phyloP scores from a whole-genome alignment of 1,140 invertebrate genomes.

The Ceratoteleas bidentatus region DNA sequence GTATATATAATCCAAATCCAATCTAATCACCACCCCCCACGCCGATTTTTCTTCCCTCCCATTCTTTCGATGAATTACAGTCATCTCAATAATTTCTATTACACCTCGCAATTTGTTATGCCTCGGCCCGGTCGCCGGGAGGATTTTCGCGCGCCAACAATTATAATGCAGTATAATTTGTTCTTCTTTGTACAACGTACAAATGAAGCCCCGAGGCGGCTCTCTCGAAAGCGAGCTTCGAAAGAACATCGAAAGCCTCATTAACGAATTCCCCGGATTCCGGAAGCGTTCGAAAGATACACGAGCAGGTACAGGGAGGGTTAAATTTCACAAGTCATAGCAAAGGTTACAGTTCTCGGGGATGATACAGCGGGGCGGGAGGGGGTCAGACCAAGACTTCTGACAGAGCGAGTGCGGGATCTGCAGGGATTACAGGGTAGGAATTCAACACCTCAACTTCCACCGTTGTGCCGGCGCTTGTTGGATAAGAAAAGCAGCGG shows the following conservation, averaged over 20 bases:
- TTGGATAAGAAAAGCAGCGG: constrained; percentile 56
- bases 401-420: constrained; percentile 26
- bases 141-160: constrained; percentile 55
- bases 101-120: constrained; percentile 47
- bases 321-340: constrained; percentile 66
- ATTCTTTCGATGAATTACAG: constrained; percentile 21
- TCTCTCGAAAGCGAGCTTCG: constrained; percentile 49
- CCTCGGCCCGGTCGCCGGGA: constrained; percentile 8
- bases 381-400: neutral
- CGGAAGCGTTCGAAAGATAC: constrained; percentile 60
- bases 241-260: constrained; percentile 68
- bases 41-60: neutral
- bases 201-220: constrained; percentile 54
- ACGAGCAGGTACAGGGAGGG: constrained; percentile 49
- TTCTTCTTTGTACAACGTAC: constrained; percentile 57
- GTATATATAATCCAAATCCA: too few relatives aligned
- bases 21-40: too few relatives aligned
- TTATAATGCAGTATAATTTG: constrained; percentile 62
- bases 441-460: constrained; percentile 64
- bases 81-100: constrained; percentile 48
- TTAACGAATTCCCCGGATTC: constrained; percentile 66
- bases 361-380: constrained; percentile 12
- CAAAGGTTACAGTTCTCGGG: constrained; percentile 51
- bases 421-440: constrained; percentile 57
- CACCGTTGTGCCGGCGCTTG: constrained; percentile 27